These are phyloP conservation scores for Hycleus cichorii DNA, from an alignment of 1,140 invertebrate species.

Conservation along the genomic window DNA sequence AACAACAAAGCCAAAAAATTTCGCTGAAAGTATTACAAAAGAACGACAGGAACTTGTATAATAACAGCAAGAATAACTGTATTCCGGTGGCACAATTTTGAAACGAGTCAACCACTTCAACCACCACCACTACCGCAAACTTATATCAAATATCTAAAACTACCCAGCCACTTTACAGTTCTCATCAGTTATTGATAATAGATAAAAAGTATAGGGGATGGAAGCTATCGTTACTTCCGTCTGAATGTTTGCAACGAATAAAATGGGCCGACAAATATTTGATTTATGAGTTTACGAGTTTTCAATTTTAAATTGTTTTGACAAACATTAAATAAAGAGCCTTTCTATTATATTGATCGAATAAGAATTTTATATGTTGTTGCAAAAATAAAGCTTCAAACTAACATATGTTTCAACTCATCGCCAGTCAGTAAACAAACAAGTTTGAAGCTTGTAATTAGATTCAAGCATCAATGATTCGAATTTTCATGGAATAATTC, in stretches of 20 bases:
- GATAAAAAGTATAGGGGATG: constrained; percentile 14
- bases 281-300: constrained; percentile 21
- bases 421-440: no score
- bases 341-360: no score
- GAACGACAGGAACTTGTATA: constrained; percentile 5
- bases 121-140: constrained; percentile 2
- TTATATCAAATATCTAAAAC: constrained; percentile 11
- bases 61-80: constrained; percentile 8
- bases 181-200: constrained; percentile 22
- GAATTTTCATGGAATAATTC: no score
- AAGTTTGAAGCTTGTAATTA: no score
- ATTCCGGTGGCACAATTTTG: constrained; percentile 5
- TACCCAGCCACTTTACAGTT: constrained; percentile 11
- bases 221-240: constrained; percentile 22
- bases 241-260: constrained; percentile 21
- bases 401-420: no score
- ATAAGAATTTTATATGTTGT: no score
- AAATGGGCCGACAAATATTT: constrained; percentile 22
- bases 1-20: no score
- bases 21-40: constrained; percentile 1
- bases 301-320: constrained; percentile 21
- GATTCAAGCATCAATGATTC: no score
- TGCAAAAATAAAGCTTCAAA: no score
- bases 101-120: constrained; percentile 3
- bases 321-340: constrained; percentile 11